These are phyloP conservation scores for Circaetus cinerascens DNA, from an alignment of 2,113 vertebrate genomes.

Conservation along the genomic window DNA sequence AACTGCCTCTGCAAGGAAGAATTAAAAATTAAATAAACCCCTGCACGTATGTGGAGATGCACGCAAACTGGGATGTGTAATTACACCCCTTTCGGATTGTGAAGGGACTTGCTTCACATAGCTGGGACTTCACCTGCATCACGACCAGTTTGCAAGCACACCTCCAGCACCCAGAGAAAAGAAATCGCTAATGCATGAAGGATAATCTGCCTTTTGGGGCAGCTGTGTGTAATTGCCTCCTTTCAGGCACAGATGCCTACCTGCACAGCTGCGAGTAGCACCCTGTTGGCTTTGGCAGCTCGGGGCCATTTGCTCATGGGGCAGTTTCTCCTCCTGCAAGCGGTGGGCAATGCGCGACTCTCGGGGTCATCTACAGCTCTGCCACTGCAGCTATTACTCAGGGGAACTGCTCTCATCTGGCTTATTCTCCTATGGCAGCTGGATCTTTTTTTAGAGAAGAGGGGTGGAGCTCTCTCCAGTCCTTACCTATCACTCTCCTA, in stretches of 20 bases:
- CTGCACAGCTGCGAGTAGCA: neutral
- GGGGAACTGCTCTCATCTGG: neutral
- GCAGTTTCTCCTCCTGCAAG: neutral
- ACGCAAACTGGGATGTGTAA: neutral
- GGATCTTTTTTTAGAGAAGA: neutral
- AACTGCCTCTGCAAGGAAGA: neutral
- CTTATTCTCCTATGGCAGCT: neutral
- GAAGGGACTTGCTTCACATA: neutral
- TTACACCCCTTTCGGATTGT: neutral
- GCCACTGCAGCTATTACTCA: neutral
- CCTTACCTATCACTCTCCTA: neutral
- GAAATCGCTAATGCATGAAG: neutral
- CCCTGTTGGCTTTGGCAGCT: neutral
- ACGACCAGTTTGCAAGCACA: neutral
- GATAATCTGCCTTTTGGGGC: neutral
- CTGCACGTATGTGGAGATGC: neutral
- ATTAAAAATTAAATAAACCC: neutral
- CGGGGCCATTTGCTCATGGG: neutral
- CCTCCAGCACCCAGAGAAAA: neutral
- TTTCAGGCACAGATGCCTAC: neutral
- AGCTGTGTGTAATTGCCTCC: neutral
- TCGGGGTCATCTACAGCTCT: neutral
- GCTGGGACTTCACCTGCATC: neutral
- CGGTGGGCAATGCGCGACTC: accelerated
- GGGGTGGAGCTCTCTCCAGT: neutral